Evolutionary conservation across 2,888 invertebrate genomes (phyloP), one percentile per base, ranked within the genome.

Genomic region (Campoletis raptor): DNA sequence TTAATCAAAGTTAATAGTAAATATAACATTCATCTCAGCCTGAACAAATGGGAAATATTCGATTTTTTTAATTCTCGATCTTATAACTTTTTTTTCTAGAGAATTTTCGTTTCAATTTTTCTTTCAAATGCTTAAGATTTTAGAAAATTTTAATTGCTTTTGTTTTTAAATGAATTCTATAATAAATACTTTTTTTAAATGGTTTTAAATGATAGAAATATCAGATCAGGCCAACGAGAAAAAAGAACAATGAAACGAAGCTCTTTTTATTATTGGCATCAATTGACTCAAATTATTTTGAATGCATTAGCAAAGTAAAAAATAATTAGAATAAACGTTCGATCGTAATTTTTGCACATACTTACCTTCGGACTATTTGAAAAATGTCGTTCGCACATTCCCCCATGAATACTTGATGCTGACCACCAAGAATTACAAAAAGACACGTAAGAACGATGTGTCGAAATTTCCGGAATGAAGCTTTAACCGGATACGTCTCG

Each of bases 401-500:
- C 9, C 9, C 52, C 0, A 5, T 52, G 18, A 48, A 30, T 52
- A 36, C 72, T 42, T n/a, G 52, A 21, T 21, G 21, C 45, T 61
- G 24, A 42, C 42, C 40, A 54, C 61, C 42, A n/a, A 54, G 8
- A 37, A 72, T 45, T 12, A 52, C 21, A 36, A 45, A 24, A 54
- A 78, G 52, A 67, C 45, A 45, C 6, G 36, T 30, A 24, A 18
- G 15, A 42, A 30, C 30, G 61, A 0, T 24, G 48, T 45, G 69
- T 69, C 52, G 24, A 45, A 64, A 81, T 57, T 81, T 81, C 72
- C 81, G 81, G 64, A 73, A 69, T 36, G 69, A 37, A 24, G 42
- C 80, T 18, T 37, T 48, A 80, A 73, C 81, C 81, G 81, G 81
- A 81, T 69, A 57, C 48, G 64, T 64, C 61, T 24, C 72, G 24